phyloP scores from a whole-genome alignment of 2,797 vertebrate species.

The Chanos chanos region DNA sequence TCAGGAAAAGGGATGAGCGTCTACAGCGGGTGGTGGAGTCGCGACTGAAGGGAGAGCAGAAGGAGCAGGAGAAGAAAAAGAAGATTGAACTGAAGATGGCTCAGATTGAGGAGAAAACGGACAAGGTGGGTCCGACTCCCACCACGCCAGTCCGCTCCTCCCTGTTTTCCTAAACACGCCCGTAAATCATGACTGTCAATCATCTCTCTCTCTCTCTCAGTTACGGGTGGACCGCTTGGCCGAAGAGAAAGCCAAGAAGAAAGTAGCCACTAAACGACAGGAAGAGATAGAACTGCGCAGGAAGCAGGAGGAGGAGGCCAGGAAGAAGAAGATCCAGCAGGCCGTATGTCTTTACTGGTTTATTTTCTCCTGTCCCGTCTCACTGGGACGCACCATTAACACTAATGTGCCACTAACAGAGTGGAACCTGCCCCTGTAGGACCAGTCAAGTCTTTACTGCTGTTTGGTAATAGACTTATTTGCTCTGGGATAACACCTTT shows the following conservation, averaged over 20 bases:
- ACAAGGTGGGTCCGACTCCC: slow-evolving; percentile 86
- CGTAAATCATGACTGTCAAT: neutral
- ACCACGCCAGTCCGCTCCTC: neutral
- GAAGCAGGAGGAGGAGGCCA: slow-evolving; percentile 83
- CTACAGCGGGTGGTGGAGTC: slow-evolving; percentile 84
- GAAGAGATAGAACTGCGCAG: slow-evolving; percentile 74
- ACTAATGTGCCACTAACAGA: too few species aligned
- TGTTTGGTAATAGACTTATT: too few species aligned
- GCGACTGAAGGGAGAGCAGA: slow-evolving; percentile 84
- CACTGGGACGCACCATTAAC: too few species aligned
- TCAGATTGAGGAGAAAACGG: slow-evolving; percentile 84
- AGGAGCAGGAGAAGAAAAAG: slow-evolving; percentile 90
- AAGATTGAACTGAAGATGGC: slow-evolving; percentile 86
- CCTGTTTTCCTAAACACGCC: neutral
- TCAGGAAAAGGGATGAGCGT: slow-evolving; percentile 91
- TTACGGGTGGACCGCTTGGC: slow-evolving; percentile 74
- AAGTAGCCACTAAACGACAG: slow-evolving; percentile 65
- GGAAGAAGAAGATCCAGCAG: slow-evolving; percentile 63
- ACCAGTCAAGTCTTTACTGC: too few species aligned
- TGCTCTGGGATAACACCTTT: too few species aligned
- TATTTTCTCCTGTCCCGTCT: too few species aligned
- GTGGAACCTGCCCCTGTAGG: too few species aligned
- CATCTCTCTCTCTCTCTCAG: slow-evolving; percentile 41
- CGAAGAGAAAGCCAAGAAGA: slow-evolving; percentile 74
- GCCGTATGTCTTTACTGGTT: too few species aligned